Evolutionary conservation across 2,113 vertebrate species (phyloP).

Genomic region (Oreochromis tanganicae): DNA sequence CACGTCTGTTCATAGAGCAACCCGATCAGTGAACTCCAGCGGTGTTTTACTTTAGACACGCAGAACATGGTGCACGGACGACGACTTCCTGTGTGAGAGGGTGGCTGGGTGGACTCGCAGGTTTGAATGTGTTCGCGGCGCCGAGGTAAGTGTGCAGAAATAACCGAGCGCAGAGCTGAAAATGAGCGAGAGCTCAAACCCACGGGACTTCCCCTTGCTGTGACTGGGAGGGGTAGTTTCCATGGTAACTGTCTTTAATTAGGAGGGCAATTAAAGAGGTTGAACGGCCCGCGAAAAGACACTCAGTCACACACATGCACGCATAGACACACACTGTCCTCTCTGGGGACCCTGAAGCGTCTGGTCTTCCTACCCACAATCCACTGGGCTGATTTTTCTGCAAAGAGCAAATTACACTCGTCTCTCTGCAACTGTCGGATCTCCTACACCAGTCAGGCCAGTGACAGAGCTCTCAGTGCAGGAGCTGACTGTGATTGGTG

Average conservation of each 20-base stretch:
- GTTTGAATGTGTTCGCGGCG: neutral
- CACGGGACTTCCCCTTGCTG: neutral
- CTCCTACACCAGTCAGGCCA: neutral
- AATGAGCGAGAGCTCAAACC: conserved; percentile 1
- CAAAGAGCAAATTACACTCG: conserved; percentile 2
- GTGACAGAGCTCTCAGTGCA: neutral
- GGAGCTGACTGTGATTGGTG: neutral
- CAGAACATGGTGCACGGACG: neutral
- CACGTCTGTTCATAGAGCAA: neutral
- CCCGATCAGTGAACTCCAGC: accelerated
- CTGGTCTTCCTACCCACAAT: conserved; percentile 38
- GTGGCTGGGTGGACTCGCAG: neutral
- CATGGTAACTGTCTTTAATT: conserved; percentile 60
- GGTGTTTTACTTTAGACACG: neutral
- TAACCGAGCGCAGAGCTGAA: neutral
- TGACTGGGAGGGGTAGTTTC: conserved; percentile 25
- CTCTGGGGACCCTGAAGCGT: conserved; percentile 15
- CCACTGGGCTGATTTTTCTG: conserved; percentile 18
- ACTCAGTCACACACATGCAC: neutral
- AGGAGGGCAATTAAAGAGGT: conserved; percentile 54
- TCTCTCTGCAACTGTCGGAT: neutral
- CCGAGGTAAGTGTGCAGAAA: neutral
- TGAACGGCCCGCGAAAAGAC: neutral
- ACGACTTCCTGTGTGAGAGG: neutral
- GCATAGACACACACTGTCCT: neutral